Percentiles rank a stretch among this genome's conserved stretches.
Evolutionary conservation across 2,888 invertebrate genomes (phyloP).

Genomic region (Drosophila melanosoma): DNA sequence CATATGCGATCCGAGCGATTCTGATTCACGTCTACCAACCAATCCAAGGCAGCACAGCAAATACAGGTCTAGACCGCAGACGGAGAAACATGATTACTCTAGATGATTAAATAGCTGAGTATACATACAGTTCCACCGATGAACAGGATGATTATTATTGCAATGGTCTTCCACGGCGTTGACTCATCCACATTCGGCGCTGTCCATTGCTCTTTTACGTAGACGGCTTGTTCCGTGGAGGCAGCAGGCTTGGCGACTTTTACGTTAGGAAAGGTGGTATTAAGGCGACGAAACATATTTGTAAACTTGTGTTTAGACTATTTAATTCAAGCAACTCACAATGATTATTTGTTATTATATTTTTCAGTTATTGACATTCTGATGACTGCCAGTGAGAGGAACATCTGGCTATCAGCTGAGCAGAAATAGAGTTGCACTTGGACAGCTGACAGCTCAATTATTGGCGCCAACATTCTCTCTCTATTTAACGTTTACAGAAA

Average conservation of each 20-base stretch:
- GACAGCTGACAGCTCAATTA: background rate
- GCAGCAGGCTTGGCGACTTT: conserved; percentile 38
- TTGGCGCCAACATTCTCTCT: background rate
- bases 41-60: conserved; percentile 51
- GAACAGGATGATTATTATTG: conserved; percentile 58
- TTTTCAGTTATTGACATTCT: background rate
- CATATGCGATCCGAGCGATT: conserved; percentile 59
- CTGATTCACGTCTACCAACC: conserved; percentile 34
- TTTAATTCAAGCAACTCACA: conserved; percentile 2
- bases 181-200: conserved; percentile 22
- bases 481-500: background rate
- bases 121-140: conserved; percentile 55
- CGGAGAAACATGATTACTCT: background rate
- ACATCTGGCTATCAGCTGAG: conserved; percentile 43
- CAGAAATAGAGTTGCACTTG: conserved; percentile 18
- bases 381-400: background rate
- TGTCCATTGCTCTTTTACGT: conserved; percentile 65
- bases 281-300: conserved; percentile 60
- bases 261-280: conserved; percentile 15
- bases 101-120: background rate
- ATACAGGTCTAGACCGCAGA: conserved; percentile 49
- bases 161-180: conserved; percentile 68
- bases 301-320: conserved; percentile 17
- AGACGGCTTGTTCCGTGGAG: conserved; percentile 55
- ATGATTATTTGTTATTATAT: conserved; percentile 2